phyloP scores from a whole-genome alignment of 2,113 vertebrate species.

The Calidris pugnax region DNA sequence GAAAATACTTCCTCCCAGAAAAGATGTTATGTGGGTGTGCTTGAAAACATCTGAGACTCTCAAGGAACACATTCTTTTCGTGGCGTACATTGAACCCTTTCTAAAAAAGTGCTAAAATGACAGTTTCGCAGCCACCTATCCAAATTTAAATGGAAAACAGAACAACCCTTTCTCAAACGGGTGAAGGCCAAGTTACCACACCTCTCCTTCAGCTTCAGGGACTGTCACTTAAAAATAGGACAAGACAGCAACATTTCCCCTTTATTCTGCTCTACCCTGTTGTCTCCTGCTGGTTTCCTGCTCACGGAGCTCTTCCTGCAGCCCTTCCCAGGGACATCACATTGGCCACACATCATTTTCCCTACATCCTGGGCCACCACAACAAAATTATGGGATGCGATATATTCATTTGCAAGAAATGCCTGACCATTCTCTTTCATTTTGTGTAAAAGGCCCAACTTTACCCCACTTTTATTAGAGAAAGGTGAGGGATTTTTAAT shows the following conservation, averaged over 20 bases:
- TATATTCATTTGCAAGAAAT: slow-evolving; percentile 9
- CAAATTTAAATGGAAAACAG: slow-evolving; percentile 32
- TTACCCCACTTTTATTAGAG: not conserved
- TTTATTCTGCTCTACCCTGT: not conserved
- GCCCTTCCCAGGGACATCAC: not conserved
- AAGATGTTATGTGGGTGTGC: slow-evolving; percentile 56
- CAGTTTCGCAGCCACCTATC: slow-evolving; percentile 29
- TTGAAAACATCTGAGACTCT: slow-evolving; percentile 59
- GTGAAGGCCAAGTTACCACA: not conserved
- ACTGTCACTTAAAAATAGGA: not conserved
- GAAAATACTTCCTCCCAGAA: slow-evolving; percentile 56
- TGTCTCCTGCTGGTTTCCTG: not conserved
- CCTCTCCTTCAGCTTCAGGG: not conserved
- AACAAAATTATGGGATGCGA: not conserved
- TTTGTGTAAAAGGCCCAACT: not conserved
- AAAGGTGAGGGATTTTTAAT: not conserved
- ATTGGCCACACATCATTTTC: not conserved
- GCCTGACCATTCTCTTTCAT: not conserved
- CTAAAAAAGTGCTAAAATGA: slow-evolving; percentile 15
- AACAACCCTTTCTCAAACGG: not conserved
- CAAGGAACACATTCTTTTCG: slow-evolving; percentile 43
- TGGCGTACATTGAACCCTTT: not conserved
- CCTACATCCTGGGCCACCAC: not conserved
- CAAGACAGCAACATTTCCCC: not conserved
- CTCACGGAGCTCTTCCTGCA: not conserved